phyloP scores from a whole-genome alignment of 2,113 vertebrate species.

The Dasypus novemcinctus region DNA sequence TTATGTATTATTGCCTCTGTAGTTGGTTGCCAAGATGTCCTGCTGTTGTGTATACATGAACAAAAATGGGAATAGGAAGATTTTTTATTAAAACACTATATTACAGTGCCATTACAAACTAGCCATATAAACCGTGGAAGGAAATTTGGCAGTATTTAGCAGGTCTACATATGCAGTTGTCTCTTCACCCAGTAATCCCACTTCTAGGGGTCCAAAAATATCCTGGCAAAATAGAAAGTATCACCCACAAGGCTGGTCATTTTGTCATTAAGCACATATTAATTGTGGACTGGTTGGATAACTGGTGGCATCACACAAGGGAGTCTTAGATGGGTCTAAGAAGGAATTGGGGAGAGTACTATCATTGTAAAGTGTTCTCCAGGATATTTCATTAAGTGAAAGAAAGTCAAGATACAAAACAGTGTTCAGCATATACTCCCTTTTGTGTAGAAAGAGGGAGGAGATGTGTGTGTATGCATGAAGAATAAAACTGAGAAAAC shows the following conservation, averaged over 20 bases:
- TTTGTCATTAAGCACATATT: not conserved
- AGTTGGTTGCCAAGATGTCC: not conserved
- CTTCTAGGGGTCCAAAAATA: not conserved
- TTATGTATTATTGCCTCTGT: not conserved
- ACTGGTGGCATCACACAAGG: not conserved
- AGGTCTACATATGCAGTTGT: not conserved
- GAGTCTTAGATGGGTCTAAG: not conserved
- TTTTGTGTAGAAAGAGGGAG: not conserved
- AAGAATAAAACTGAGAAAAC: not conserved
- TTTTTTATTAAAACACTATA: not conserved
- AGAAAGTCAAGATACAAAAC: accelerated
- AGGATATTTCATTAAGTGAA: accelerated
- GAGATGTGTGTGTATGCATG: not conserved
- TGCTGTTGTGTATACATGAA: not conserved
- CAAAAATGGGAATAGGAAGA: not conserved
- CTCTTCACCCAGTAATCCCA: not conserved
- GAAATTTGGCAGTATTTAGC: not conserved
- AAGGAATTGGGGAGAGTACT: too few relatives aligned
- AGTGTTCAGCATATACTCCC: not conserved
- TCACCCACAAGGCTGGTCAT: not conserved
- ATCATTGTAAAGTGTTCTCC: accelerated
- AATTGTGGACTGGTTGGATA: not conserved
- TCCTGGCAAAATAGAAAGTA: slow-evolving; percentile 2
- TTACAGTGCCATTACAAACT: not conserved
- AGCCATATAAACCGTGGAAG: not conserved